These are phyloP conservation scores for Nemotelus pantherinus DNA, from an alignment of 2,888 invertebrate genomes.

Conservation along the genomic window DNA sequence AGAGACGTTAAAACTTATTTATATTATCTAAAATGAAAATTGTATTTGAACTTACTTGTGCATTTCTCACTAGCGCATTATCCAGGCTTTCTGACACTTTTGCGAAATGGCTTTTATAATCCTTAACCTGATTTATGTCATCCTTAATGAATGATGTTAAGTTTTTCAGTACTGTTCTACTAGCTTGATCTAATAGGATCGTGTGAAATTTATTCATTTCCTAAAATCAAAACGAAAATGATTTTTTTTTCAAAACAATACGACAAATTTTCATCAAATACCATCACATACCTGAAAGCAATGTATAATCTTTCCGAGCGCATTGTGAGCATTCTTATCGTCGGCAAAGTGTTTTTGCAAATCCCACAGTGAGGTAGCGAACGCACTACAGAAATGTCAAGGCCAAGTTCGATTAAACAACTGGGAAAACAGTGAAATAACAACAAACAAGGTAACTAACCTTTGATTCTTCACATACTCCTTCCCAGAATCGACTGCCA, in stretches of 20 bases:
- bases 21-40: too few relatives aligned
- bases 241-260: conserved; percentile 58
- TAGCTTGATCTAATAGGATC: conserved; percentile 90
- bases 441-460: conserved; percentile 66
- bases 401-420: neutral
- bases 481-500: conserved; percentile 93
- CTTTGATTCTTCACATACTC: conserved; percentile 91
- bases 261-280: neutral
- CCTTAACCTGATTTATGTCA: conserved; percentile 90
- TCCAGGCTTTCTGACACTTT: conserved; percentile 94
- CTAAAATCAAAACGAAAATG: conserved; percentile 68
- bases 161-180: conserved; percentile 89
- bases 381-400: conserved; percentile 68
- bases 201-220: conserved; percentile 95
- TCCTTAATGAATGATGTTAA: conserved; percentile 90
- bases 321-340: conserved; percentile 83
- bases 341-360: conserved; percentile 87
- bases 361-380: conserved; percentile 90
- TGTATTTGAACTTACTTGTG: conserved; percentile 69
- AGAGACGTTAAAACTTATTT: too few relatives aligned
- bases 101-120: conserved; percentile 90
- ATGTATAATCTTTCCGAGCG: conserved; percentile 78
- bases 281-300: conserved; percentile 71
- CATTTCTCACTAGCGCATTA: conserved; percentile 83
- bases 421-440: conserved; percentile 40